A percentile compares a stretch with the other conserved stretches of the same genome.
Evolutionary conservation across 2,888 invertebrate species (phyloP).

Genomic region (Hemaris fuciformis): DNA sequence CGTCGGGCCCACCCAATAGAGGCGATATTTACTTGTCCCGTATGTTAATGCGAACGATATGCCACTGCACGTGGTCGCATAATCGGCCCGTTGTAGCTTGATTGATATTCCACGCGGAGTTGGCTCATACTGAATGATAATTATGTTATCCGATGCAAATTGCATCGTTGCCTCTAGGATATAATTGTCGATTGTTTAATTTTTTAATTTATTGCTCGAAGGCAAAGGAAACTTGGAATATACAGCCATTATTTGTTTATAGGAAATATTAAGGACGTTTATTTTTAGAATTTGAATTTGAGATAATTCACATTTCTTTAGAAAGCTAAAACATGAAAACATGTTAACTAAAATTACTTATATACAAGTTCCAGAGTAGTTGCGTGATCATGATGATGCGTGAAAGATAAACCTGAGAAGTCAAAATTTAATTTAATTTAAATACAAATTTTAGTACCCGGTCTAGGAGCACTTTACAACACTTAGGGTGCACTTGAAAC

Average conservation of each 20-base stretch:
- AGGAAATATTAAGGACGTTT: no score
- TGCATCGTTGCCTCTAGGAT: not conserved
- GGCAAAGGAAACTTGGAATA: not conserved
- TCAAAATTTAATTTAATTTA: no score
- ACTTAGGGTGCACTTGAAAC: not conserved
- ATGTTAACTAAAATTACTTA: no score
- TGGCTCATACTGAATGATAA: slow-evolving; percentile 31
- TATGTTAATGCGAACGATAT: slow-evolving; percentile 67
- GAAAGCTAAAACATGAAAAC: no score
- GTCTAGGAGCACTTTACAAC: not conserved
- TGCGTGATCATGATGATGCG: no score
- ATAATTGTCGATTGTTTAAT: not conserved
- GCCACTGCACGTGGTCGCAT: slow-evolving; percentile 68
- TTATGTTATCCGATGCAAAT: not conserved
- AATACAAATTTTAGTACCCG: no score
- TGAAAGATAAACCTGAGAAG: no score
- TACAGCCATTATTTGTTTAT: no score
- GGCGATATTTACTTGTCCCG: slow-evolving; percentile 54
- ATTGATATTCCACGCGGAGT: slow-evolving; percentile 60
- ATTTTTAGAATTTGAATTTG: no score
- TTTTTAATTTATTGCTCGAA: not conserved
- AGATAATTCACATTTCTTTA: no score
- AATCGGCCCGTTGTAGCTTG: slow-evolving; percentile 56
- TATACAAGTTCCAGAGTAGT: no score
- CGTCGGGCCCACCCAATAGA: slow-evolving; percentile 70